Conservation (phyloP, 1,140 invertebrate genomes). For the Drosophila watanabei region DNA sequence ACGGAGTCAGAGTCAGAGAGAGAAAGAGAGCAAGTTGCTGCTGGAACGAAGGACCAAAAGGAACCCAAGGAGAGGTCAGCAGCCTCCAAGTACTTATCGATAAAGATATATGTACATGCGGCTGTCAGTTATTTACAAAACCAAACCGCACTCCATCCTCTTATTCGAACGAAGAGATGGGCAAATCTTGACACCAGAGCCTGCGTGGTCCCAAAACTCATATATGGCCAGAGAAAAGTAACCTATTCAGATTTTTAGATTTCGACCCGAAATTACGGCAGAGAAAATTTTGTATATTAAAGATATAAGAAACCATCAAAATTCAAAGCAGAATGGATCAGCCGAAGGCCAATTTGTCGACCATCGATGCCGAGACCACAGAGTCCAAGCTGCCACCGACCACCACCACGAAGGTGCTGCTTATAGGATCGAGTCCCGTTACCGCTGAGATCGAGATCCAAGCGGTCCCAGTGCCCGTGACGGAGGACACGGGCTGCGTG, state of each 20-base stretch:
- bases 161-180: too few relatives aligned
- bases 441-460: background rate
- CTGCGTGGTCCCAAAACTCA: background rate
- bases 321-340: slow-evolving; percentile 14
- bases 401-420: background rate
- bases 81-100: slow-evolving; percentile 5
- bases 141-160: too few relatives aligned
- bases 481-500: background rate
- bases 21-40: too few relatives aligned
- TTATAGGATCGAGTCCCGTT: background rate
- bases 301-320: background rate
- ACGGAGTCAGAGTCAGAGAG: background rate
- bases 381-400: background rate
- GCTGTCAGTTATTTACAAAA: too few relatives aligned
- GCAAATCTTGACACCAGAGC: background rate
- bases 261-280: background rate
- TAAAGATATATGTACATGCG: background rate
- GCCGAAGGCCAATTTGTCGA: background rate
- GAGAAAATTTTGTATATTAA: background rate
- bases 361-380: background rate
- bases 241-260: background rate
- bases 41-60: background rate
- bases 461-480: background rate
- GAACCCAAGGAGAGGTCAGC: slow-evolving; percentile 47
- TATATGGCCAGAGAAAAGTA: too few relatives aligned